phyloP scores from a whole-genome alignment of 2,113 vertebrate species.

The Cochlearius cochlearius region DNA sequence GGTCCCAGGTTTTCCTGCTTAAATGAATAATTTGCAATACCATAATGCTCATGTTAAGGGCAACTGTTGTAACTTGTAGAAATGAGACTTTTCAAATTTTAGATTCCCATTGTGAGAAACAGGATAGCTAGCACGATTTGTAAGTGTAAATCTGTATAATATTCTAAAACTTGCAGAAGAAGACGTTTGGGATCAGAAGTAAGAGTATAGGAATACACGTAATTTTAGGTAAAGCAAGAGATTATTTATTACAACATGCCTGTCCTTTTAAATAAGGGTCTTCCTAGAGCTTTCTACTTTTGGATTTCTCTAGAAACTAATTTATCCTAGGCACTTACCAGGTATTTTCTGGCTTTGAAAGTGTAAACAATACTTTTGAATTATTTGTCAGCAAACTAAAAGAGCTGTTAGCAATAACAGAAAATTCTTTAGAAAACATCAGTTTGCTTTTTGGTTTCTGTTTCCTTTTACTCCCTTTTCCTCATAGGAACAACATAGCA shows the following conservation, averaged over 20 bases:
- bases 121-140: not conserved
- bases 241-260: not conserved
- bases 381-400: not conserved
- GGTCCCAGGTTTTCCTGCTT: conserved; percentile 49
- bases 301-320: not conserved
- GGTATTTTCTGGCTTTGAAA: not conserved
- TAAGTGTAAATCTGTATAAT: not conserved
- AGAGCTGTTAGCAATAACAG: not conserved
- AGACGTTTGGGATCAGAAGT: not conserved
- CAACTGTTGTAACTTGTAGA: conserved; percentile 17
- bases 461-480: not conserved
- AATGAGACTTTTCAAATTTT: not conserved
- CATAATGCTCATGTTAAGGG: not conserved
- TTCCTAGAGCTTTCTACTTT: not conserved
- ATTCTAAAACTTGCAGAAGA: conserved; percentile 14
- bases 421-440: not conserved
- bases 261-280: not conserved
- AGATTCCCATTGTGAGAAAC: not conserved
- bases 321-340: not conserved
- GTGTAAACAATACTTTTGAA: not conserved
- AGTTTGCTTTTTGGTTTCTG: not conserved
- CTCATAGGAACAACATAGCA: not conserved
- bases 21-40: conserved; percentile 16
- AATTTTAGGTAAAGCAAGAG: conserved; percentile 8
- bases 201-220: not conserved